Conservation (phyloP, 1,140 invertebrate genomes). For the Drosophila sulfurigaster region DNA sequence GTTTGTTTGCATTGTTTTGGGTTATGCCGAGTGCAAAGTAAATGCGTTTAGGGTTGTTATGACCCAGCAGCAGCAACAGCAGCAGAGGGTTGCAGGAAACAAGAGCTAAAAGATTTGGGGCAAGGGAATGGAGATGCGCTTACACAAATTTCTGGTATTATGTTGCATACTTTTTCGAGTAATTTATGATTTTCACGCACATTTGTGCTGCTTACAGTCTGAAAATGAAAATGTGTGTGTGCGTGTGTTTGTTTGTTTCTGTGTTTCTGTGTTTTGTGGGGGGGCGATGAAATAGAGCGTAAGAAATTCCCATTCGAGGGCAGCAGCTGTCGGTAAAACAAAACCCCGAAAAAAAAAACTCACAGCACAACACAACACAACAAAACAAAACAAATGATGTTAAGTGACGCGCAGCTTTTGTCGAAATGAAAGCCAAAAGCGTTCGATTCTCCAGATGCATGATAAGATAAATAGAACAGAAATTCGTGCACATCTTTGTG, state of each 20-base stretch:
- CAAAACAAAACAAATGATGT: slow-evolving; percentile 77
- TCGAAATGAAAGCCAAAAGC: slow-evolving; percentile 70
- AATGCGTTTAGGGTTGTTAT: slow-evolving; percentile 71
- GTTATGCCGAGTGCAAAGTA: slow-evolving; percentile 53
- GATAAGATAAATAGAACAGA: slow-evolving; percentile 80
- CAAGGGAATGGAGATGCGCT: slow-evolving; percentile 49
- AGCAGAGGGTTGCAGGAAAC: slow-evolving; percentile 13
- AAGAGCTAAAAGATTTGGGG: neutral
- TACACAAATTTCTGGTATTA: slow-evolving; percentile 79
- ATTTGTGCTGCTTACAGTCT: slow-evolving; percentile 37
- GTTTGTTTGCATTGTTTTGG: slow-evolving; percentile 1
- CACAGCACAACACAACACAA: slow-evolving; percentile 1
- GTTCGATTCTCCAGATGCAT: slow-evolving; percentile 68
- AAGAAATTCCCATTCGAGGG: slow-evolving; percentile 22
- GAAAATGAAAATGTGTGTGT: slow-evolving; percentile 6
- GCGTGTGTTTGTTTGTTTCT: neutral
- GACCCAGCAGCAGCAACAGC: neutral
- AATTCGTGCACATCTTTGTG: slow-evolving; percentile 21
- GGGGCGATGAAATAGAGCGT: slow-evolving; percentile 42
- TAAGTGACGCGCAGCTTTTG: slow-evolving; percentile 79
- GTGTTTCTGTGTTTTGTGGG: neutral
- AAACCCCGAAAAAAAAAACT: slow-evolving; percentile 19
- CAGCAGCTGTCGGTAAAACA: slow-evolving; percentile 55
- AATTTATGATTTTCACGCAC: slow-evolving; percentile 80
- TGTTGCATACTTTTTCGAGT: slow-evolving; percentile 78